Evolutionary conservation across 2,888 invertebrate genomes (phyloP).

Genomic region (Pheosia gnoma): DNA sequence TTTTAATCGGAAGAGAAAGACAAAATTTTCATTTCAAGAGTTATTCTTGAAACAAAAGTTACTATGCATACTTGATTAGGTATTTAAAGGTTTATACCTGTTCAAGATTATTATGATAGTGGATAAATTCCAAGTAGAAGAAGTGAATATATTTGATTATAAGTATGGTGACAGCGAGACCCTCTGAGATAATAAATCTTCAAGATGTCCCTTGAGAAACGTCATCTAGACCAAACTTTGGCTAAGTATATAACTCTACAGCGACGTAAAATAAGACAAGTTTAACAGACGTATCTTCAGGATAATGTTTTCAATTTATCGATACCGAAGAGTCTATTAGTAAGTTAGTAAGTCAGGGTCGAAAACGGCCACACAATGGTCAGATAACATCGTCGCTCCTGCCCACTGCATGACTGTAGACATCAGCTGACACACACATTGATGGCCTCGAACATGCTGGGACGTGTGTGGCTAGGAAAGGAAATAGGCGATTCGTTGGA

Average conservation of each 20-base stretch:
- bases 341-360: conserved; percentile 52
- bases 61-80: too few species aligned
- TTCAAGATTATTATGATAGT: too few species aligned
- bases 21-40: not conserved
- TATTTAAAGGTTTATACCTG: too few species aligned
- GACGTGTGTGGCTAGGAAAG: not conserved
- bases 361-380: conserved; percentile 34
- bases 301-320: conserved; percentile 14
- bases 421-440: not conserved
- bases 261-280: not conserved
- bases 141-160: too few species aligned
- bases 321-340: conserved; percentile 25
- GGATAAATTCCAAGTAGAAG: too few species aligned
- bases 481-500: not conserved
- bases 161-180: too few species aligned
- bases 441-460: not conserved
- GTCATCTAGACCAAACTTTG: not conserved
- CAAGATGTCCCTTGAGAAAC: too few species aligned
- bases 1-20: conserved; percentile 1
- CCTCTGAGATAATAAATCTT: too few species aligned
- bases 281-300: not conserved
- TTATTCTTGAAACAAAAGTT: too few species aligned
- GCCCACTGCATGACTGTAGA: not conserved
- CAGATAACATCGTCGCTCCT: conserved; percentile 36
- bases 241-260: not conserved